These are phyloP conservation scores for Heliothis peltigera DNA, from an alignment of 2,888 invertebrate genomes.

Conservation along the genomic window DNA sequence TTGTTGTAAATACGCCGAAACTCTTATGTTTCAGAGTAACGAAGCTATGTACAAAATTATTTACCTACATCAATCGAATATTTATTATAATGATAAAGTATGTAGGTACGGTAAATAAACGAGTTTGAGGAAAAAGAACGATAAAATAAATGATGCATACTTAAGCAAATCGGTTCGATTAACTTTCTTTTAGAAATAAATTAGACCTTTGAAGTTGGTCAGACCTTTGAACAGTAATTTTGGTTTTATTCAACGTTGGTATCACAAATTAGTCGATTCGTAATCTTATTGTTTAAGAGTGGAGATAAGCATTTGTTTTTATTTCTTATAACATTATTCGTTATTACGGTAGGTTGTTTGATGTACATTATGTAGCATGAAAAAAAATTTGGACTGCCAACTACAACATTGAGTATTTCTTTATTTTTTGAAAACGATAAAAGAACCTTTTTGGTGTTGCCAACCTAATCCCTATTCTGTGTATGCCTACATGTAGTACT, in stretches of 20 bases:
- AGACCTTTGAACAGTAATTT: conserved; percentile 32
- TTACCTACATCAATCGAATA: conserved; percentile 31
- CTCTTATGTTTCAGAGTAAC: conserved; percentile 3
- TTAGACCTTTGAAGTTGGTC: conserved; percentile 40
- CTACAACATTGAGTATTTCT: conserved; percentile 12
- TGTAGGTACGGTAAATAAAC: conserved; percentile 18
- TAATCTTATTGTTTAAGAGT: conserved; percentile 12
- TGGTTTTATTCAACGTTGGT: conserved; percentile 28
- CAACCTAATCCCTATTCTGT: too few relatives aligned
- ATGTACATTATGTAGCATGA: conserved; percentile 20
- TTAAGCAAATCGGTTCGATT: conserved; percentile 50
- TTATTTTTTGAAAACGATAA: conserved; percentile 14
- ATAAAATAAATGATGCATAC: conserved; percentile 35
- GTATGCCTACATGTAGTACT: too few relatives aligned
- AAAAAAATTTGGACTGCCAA: conserved; percentile 16
- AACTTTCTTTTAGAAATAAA: conserved; percentile 50
- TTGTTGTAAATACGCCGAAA: neutral
- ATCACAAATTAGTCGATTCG: conserved; percentile 28
- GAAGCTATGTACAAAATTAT: conserved; percentile 18
- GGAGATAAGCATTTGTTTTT: conserved; percentile 24
- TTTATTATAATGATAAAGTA: conserved; percentile 33
- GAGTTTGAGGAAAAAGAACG: conserved; percentile 24
- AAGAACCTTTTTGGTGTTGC: conserved; percentile 17
- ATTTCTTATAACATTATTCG: conserved; percentile 26
- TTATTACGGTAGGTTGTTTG: conserved; percentile 13